Evolutionary conservation across 2,888 invertebrate genomes (phyloP).

Genomic region (Digitonthophagus gazella): DNA sequence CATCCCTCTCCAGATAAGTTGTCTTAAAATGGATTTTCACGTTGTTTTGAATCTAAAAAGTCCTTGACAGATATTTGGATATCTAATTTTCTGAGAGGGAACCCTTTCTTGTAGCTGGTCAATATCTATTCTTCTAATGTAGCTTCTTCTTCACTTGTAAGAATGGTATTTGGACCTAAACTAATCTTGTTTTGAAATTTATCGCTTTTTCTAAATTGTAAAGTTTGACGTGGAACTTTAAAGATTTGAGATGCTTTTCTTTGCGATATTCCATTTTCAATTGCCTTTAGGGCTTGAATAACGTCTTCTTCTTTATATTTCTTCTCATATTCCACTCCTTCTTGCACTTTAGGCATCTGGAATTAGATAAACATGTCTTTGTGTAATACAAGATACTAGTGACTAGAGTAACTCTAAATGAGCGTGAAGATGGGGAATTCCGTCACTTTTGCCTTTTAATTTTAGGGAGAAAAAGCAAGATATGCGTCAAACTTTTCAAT

Average conservation of each 20-base stretch:
- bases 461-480: too few relatives aligned
- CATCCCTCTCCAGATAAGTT: slow-evolving; percentile 32
- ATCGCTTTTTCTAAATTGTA: not conserved
- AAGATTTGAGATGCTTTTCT: not conserved
- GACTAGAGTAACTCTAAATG: too few relatives aligned
- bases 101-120: not conserved
- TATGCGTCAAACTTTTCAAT: too few relatives aligned
- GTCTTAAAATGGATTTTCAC: slow-evolving; percentile 15
- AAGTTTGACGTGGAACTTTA: not conserved
- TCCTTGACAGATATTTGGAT: slow-evolving; percentile 21
- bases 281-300: not conserved
- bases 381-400: too few relatives aligned
- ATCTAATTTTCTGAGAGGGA: slow-evolving; percentile 22
- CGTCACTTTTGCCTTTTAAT: too few relatives aligned
- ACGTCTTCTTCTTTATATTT: not conserved
- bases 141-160: not conserved
- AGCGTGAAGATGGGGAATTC: too few relatives aligned
- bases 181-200: not conserved
- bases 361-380: too few relatives aligned
- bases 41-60: not conserved
- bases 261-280: not conserved
- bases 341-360: too few relatives aligned
- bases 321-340: not conserved
- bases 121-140: not conserved
- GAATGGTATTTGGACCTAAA: not conserved